Evolutionary conservation across 2,797 vertebrate species (phyloP).

Genomic region (Coranthus polyacanthus): DNA sequence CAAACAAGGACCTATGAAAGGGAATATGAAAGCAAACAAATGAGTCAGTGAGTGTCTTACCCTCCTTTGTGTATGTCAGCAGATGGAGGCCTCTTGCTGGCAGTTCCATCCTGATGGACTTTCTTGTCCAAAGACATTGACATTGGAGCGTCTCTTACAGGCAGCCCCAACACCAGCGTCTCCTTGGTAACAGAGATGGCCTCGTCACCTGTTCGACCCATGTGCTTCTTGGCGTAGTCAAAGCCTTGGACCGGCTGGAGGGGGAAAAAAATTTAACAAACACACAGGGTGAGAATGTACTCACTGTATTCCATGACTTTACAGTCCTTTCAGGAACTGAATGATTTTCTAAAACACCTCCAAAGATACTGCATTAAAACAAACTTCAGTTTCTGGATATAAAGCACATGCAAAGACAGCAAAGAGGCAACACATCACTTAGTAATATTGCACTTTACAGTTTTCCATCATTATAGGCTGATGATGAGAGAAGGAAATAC

Average conservation of each 20-base stretch:
- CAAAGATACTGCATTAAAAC: not conserved
- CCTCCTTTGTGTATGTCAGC: constrained; percentile 93
- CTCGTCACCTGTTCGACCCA: constrained; percentile 95
- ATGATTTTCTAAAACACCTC: no score
- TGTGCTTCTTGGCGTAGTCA: constrained; percentile 97
- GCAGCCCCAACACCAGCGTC: constrained; percentile 91
- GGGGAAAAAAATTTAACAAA: not conserved
- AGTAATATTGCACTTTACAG: not conserved
- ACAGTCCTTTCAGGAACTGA: no score
- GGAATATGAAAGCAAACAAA: not conserved
- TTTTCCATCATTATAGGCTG: not conserved
- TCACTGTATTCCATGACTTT: no score
- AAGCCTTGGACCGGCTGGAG: constrained; percentile 96
- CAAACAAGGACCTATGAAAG: not conserved
- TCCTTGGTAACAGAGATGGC: constrained; percentile 93
- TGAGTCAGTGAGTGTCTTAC: constrained; percentile 75
- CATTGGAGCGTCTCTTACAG: constrained; percentile 89
- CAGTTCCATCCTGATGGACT: constrained; percentile 90
- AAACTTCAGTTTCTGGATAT: not conserved
- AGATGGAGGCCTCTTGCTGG: constrained; percentile 91
- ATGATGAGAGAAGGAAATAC: not conserved
- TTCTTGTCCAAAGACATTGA: constrained; percentile 92
- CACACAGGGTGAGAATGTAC: constrained; percentile 14
- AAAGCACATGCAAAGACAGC: constrained; percentile 39
- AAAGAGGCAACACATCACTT: not conserved